Percentiles rank a stretch among this genome's conserved stretches.
Evolutionary conservation across 2,797 vertebrate species (phyloP).

Genomic region (Pipistrellus kuhlii): DNA sequence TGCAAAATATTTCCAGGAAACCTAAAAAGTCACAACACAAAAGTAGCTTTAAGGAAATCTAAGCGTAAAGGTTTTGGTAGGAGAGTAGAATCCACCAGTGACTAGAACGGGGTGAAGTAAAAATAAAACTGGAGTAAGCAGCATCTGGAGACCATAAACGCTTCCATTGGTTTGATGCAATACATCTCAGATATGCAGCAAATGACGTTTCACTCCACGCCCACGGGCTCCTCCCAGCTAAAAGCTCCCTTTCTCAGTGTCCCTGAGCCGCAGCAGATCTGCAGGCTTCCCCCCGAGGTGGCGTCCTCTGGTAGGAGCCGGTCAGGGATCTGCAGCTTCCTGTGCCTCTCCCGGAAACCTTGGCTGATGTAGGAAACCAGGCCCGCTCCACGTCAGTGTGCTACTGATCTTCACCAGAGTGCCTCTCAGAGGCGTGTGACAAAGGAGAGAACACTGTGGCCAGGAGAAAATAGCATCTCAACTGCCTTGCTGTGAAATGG

Average conservation of each 20-base stretch:
- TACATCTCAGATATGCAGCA: conserved; percentile 5
- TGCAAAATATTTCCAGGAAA: conserved; percentile 46
- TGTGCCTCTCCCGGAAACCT: background rate
- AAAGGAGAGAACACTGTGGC: background rate
- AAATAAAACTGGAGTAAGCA: background rate
- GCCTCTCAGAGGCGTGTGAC: background rate
- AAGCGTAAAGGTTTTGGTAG: background rate
- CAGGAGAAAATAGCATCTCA: background rate
- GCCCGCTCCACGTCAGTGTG: background rate
- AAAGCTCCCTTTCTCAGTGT: conserved; percentile 66
- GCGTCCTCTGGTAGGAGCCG: background rate
- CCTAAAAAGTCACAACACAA: background rate
- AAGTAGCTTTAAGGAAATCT: conserved; percentile 21
- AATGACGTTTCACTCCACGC: conserved; percentile 47
- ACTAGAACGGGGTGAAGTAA: background rate
- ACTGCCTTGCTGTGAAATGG: background rate
- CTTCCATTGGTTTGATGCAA: conserved; percentile 43
- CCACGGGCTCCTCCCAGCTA: conserved; percentile 40
- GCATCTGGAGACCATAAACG: conserved; percentile 59
- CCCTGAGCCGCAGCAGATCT: background rate
- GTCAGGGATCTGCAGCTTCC: background rate
- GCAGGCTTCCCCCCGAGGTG: conserved; percentile 3
- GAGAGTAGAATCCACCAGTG: background rate
- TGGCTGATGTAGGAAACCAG: background rate
- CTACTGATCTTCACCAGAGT: background rate